phyloP scores from a whole-genome alignment of 2,113 vertebrate genomes.

The Corythornis vintsioides region DNA sequence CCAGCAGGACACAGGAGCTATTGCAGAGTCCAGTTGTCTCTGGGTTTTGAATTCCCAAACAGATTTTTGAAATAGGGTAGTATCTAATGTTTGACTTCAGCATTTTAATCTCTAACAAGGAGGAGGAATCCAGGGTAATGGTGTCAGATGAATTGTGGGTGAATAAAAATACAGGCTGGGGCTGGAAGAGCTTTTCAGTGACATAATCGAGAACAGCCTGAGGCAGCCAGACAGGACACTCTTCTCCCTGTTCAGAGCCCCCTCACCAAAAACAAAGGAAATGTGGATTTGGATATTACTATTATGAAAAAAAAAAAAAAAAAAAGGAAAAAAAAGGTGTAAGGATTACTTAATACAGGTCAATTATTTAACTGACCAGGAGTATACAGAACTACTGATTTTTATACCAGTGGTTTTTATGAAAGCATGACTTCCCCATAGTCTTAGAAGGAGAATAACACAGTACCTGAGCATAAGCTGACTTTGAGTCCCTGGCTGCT shows the following conservation, averaged over 20 bases:
- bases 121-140: neutral
- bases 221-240: neutral
- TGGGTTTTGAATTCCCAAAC: neutral
- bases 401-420: neutral
- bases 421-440: neutral
- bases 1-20: neutral
- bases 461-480: neutral
- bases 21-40: neutral
- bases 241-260: neutral
- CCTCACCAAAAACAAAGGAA: neutral
- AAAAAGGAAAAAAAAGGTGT: neutral
- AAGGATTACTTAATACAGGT: neutral
- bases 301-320: neutral
- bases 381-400: neutral
- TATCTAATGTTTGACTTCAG: neutral
- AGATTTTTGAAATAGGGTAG: neutral
- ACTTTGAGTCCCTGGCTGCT: neutral
- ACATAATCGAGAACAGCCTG: neutral
- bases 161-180: neutral
- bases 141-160: neutral
- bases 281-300: neutral
- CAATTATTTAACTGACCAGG: neutral
- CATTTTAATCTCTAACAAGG: neutral
- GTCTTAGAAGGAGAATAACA: neutral
- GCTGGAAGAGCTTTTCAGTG: neutral